Evolutionary conservation across 2,888 invertebrate species (phyloP).

Genomic region (Sinohyriopsis cumingii): DNA sequence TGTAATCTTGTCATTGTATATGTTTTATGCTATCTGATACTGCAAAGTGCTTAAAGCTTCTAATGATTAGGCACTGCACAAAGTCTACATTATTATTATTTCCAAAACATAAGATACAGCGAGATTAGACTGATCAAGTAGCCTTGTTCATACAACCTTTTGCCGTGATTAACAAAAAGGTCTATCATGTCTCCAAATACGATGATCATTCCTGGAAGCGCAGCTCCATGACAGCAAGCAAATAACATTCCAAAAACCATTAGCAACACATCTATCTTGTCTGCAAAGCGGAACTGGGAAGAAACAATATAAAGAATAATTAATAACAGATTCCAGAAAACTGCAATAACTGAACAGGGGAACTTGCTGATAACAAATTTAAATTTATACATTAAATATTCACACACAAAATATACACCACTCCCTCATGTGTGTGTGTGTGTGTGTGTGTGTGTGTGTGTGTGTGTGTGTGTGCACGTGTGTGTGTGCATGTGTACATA

Average conservation of each 20-base stretch:
- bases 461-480: too few relatives aligned
- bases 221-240: slow-evolving; percentile 61
- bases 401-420: too few relatives aligned
- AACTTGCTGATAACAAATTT: not conserved
- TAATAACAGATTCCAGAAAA: not conserved
- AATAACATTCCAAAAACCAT: slow-evolving; percentile 65
- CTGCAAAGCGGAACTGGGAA: slow-evolving; percentile 68
- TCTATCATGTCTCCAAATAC: slow-evolving; percentile 70
- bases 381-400: too few relatives aligned
- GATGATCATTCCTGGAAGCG: slow-evolving; percentile 68
- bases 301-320: slow-evolving; percentile 4
- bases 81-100: too few relatives aligned
- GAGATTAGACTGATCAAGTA: too few relatives aligned
- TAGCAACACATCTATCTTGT: slow-evolving; percentile 54
- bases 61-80: too few relatives aligned
- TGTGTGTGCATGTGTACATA: too few relatives aligned
- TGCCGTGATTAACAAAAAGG: slow-evolving; percentile 58
- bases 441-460: not conserved
- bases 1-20: too few relatives aligned
- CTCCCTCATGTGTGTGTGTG: not conserved
- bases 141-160: not conserved
- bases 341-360: not conserved
- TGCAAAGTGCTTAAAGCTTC: too few relatives aligned
- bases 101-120: too few relatives aligned
- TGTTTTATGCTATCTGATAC: too few relatives aligned